phyloP scores from a whole-genome alignment of 1,140 invertebrate species.

The Euborellia annulipes region DNA sequence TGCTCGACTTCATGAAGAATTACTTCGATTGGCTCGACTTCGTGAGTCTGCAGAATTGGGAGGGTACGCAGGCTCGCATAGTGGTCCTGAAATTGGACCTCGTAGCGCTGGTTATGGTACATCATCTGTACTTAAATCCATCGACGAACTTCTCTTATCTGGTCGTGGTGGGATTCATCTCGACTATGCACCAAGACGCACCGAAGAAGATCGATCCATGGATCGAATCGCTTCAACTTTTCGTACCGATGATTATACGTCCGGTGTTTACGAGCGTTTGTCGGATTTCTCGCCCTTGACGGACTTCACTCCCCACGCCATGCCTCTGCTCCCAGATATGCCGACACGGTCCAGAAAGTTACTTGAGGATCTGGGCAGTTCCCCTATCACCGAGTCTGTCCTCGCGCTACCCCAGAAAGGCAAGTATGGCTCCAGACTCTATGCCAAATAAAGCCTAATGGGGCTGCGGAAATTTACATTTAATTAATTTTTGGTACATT shows the following conservation, averaged over 20 bases:
- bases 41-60: constrained; percentile 28
- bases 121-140: constrained; percentile 32
- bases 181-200: constrained; percentile 18
- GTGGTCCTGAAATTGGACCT: background rate
- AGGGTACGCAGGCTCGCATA: constrained; percentile 8
- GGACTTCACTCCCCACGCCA: constrained; percentile 39
- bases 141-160: constrained; percentile 33
- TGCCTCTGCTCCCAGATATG: constrained; percentile 46
- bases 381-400: constrained; percentile 29
- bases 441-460: constrained; percentile 8
- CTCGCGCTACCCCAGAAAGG: constrained; percentile 24
- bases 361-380: constrained; percentile 40
- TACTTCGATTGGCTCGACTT: constrained; percentile 33
- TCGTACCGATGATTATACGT: constrained; percentile 30
- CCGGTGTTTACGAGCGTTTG: constrained; percentile 27
- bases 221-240: constrained; percentile 35
- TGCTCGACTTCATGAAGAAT: constrained; percentile 37
- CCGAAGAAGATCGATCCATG: constrained; percentile 34
- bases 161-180: constrained; percentile 10
- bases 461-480: too few species aligned
- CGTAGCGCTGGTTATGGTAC: constrained; percentile 19
- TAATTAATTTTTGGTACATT: background rate
- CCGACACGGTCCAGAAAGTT: constrained; percentile 40
- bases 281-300: constrained; percentile 30
- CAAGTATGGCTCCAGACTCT: constrained; percentile 21